These are phyloP conservation scores for Bubo scandiacus DNA, from an alignment of 2,113 vertebrate genomes.

Conservation along the genomic window DNA sequence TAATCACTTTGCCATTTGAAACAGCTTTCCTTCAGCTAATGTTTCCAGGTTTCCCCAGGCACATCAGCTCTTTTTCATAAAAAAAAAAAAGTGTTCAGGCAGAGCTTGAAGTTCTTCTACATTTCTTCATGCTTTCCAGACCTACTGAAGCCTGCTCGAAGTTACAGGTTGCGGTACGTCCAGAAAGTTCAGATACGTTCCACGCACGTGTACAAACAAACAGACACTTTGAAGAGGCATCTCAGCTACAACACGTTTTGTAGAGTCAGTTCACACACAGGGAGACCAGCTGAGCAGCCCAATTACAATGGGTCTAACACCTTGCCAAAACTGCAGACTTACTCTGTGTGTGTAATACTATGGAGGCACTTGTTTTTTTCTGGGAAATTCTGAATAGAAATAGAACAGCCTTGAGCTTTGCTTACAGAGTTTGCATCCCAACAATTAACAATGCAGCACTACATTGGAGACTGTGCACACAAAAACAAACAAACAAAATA, in stretches of 20 bases:
- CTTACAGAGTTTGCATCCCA: background rate
- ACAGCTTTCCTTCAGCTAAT: background rate
- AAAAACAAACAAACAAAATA: background rate
- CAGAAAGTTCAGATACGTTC: background rate
- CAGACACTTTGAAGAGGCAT: background rate
- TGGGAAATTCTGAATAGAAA: background rate
- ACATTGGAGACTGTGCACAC: background rate
- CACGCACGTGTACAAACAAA: background rate
- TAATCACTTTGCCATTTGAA: background rate
- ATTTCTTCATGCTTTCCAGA: background rate
- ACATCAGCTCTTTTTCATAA: background rate
- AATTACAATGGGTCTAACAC: background rate
- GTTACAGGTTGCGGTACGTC: background rate
- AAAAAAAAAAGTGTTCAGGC: background rate
- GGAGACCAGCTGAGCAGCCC: background rate
- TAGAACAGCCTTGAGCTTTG: background rate
- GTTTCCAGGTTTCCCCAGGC: background rate
- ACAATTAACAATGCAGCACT: background rate
- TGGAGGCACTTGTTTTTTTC: background rate
- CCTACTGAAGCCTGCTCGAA: background rate
- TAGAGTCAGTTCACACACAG: background rate
- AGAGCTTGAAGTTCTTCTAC: background rate
- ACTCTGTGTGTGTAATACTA: background rate
- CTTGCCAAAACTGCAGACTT: background rate
- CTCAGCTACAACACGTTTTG: background rate